Evolutionary conservation across 1,140 invertebrate species (phyloP), one percentile per base, ranked within the genome.

Genomic region (Cyclina sinensis): DNA sequence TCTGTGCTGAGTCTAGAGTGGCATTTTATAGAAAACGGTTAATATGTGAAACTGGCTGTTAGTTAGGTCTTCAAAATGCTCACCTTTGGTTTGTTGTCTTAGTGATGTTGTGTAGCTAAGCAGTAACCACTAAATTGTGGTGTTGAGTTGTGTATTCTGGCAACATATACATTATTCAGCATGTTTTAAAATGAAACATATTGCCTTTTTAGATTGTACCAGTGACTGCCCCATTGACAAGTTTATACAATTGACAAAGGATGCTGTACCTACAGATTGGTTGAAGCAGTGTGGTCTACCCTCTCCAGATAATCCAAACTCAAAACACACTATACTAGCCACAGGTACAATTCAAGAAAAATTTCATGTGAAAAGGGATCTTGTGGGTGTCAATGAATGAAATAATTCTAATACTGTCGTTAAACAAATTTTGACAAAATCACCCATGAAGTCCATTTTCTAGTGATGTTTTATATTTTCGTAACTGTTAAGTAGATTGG

Each of bases 171-270:
- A n/a, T n/a, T n/a, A n/a, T n/a, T n/a, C n/a, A n/a, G n/a, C n/a
- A n/a, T n/a, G n/a, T n/a, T n/a, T n/a, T n/a, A n/a, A n/a, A n/a
- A n/a, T n/a, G n/a, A n/a, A n/a, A n/a, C n/a, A n/a, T n/a, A n/a
- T n/a, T n/a, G n/a, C n/a, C n/a, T n/a, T n/a, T n/a, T n/a, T n/a
- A 90, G 90, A 79, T 21, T 88, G 86, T 54, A 43, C 9, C 4
- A 18, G 62, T 9, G 73, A 82, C 62, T 90, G 90, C 80, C 57
- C 62, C 12, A 59, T 88, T 39, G 90, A 88, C 3, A 21, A 86
- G 16, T 88, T 90, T 80, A 27, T 82, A 24, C 18, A 59, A 57
- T 21, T 89, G 0, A 82, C 86, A 43, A 82, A 88, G 43, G 54
- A 81, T 24, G 74, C 43, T 14, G 86, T 90, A 27, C 68, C 83